Base-by-base conservation (phyloP, 2,888 invertebrate genomes). In the Strigamia transsilvanica region DNA sequence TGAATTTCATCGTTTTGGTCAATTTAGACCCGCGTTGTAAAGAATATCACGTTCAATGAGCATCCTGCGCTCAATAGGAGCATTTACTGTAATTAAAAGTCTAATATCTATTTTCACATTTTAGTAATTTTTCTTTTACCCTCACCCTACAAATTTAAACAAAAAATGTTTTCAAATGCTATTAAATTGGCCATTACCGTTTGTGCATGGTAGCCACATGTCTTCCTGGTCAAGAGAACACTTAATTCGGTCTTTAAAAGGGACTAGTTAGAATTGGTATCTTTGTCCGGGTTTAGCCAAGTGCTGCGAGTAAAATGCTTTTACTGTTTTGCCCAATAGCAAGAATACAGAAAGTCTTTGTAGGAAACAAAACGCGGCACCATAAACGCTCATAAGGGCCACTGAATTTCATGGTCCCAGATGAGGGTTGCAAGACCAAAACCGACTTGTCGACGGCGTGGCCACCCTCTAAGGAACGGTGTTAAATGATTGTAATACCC, bases 401-500 rank as follows among this genome's bases (percentile, higher is more conserved):
- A 51, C 51, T 51, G 51, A 15, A 51, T 51, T 51, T 51, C 51
- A 51, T 51, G 51, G 51, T 51, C 51, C 51, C 51, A 51, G 51
- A 51, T 51, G 51, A 51, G 15, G 18, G 18, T 18, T 18, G n/a
- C 51, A 15, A 18, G n/a, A 18, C 15, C 15, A 51, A 51, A 51
- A 18, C 51, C 51, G 18, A 51, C 51, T 51, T 51, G 38, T 38
- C 38, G 38, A 38, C 51, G 18, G 51, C 51, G 38, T 38, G 38
- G 38, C 51, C 51, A 51, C 51, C 51, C 51, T 51, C 51, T 51
- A 18, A 18, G 18, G 18, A 51, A 51, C 51, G 51, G 51, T 51
- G 51, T 18, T 51, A 51, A 51, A 51, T 51, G 51, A 51, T 51
- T 51, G 51, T 51, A 51, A 51, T 51, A 51, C 51, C 51, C 51